A percentile compares a stretch with the other conserved stretches of the same genome.
phyloP scores from a whole-genome alignment of 1,140 invertebrate species.

The Zaprionus camerounensis region DNA sequence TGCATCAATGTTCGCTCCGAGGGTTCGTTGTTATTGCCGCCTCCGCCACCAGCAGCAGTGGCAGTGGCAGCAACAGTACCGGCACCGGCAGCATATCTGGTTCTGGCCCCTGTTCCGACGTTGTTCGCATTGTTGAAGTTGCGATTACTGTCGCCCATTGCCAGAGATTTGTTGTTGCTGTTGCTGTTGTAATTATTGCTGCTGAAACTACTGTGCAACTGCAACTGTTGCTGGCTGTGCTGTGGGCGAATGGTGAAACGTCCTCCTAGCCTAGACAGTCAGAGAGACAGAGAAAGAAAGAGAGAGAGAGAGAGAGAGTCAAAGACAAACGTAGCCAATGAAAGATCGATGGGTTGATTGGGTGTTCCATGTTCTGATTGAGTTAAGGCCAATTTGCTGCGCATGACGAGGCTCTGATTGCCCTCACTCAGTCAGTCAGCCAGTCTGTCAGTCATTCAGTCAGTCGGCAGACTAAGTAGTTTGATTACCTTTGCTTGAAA shows the following conservation, averaged over 20 bases:
- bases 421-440: slow-evolving; percentile 1
- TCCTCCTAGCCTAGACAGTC: slow-evolving; percentile 86
- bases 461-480: slow-evolving; percentile 13
- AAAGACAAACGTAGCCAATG: slow-evolving; percentile 5
- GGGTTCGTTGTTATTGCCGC: slow-evolving; percentile 32
- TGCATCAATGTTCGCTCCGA: slow-evolving; percentile 59
- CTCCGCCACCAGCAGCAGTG: too few species aligned
- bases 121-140: slow-evolving; percentile 57
- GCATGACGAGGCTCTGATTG: slow-evolving; percentile 46
- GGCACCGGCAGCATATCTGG: slow-evolving; percentile 15
- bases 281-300: background rate
- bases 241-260: slow-evolving; percentile 86
- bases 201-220: slow-evolving; percentile 72
- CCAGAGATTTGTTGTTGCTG: slow-evolving; percentile 55
- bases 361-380: slow-evolving; percentile 43
- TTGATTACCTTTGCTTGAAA: slow-evolving; percentile 19
- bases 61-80: slow-evolving; percentile 5
- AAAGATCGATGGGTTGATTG: slow-evolving; percentile 25
- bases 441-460: background rate
- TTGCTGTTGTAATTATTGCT: slow-evolving; percentile 57
- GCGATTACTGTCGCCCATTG: slow-evolving; percentile 64
- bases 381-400: slow-evolving; percentile 60
- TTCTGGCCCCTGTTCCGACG: slow-evolving; percentile 15
- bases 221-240: slow-evolving; percentile 83
- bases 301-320: background rate